Evolutionary conservation across 2,797 vertebrate species (phyloP), one percentile per base, ranked within the genome.

Genomic region (Manis pentadactyla): DNA sequence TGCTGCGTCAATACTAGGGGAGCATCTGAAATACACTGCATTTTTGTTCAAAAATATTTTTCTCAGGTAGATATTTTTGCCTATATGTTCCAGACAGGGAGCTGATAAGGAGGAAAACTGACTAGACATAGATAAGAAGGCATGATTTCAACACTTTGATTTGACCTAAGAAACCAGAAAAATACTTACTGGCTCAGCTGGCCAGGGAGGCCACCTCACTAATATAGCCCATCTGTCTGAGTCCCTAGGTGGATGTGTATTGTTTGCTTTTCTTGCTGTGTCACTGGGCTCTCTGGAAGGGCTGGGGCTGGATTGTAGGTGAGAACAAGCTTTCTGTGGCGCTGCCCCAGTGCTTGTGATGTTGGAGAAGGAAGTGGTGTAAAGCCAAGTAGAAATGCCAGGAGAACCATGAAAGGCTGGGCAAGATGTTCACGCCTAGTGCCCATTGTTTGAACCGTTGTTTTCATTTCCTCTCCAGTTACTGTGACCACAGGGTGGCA

Each of bases 81-180:
- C 25, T 53, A 5, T 23, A 14, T 53, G 25, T 1, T 66, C 3
- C 25, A 95, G 23, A 93, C 79, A 83, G 63, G 9, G 19, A 14
- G 23, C 27, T 69, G 34, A 94, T 64, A 63, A 59, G 79, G 75
- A 64, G 7, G 31, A 57, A 86, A 88, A 73, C 25, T 39, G 53
- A 51, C 14, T 23, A 81, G 69, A 90, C 39, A n/a, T 0, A 77
- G 15, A 51, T n/a, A 37, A 34, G 63, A 74, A 57, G 74, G 18
- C 61, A 61, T 51, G 17, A 29, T 84, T 91, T 90, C 21, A 68
- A 96, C 75, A 61, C 53, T 31, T 87, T 23, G 57, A 13, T 86
- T 85, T 81, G 46, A n/a, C 55, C 29, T 88, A n/a, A 87, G 77
- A 96, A 92, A 81, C 14, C 17, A 93, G 78, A 21, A 91, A 90